phyloP scores from a whole-genome alignment of 92 coral and sea anemone genomes.

The Blastomussa wellsi region DNA sequence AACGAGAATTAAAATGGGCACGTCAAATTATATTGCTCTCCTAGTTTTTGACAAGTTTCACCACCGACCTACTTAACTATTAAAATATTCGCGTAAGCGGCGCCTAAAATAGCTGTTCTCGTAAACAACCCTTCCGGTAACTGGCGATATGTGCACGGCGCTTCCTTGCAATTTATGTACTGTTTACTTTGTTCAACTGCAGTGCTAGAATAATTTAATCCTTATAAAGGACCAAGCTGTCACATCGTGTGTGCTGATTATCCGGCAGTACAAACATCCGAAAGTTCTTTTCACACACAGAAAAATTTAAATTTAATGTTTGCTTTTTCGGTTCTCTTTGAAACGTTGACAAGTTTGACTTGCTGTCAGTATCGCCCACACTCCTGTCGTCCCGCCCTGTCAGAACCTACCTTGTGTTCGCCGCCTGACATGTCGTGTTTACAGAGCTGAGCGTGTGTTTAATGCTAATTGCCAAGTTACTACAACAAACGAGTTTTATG shows the following conservation, averaged over 20 bases:
- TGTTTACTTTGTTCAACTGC: slow-evolving; percentile 63
- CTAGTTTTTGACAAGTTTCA: slow-evolving; percentile 24
- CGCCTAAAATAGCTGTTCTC: slow-evolving; percentile 42
- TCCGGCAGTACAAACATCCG: slow-evolving; percentile 84
- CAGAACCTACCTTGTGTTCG: slow-evolving; percentile 71
- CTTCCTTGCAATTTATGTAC: slow-evolving; percentile 68
- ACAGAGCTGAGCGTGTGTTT: slow-evolving; percentile 81
- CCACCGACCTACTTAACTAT: slow-evolving; percentile 47
- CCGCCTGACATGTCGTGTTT: slow-evolving; percentile 84
- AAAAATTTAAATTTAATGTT: slow-evolving; percentile 85
- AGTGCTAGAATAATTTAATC: slow-evolving; percentile 76
- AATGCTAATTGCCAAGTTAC: slow-evolving; percentile 77
- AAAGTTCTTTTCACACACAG: slow-evolving; percentile 84
- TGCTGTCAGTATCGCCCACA: slow-evolving; percentile 69
- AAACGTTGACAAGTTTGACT: slow-evolving; percentile 73
- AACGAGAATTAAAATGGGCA: slow-evolving; percentile 24
- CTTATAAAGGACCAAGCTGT: slow-evolving; percentile 73
- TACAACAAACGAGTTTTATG: slow-evolving; percentile 27
- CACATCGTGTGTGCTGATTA: slow-evolving; percentile 80
- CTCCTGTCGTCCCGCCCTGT: slow-evolving; percentile 63
- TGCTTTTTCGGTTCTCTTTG: slow-evolving; percentile 94
- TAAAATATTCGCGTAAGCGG: slow-evolving; percentile 52
- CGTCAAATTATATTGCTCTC: slow-evolving; percentile 22
- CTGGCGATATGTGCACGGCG: slow-evolving; percentile 63
- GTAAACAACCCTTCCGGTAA: slow-evolving; percentile 69